Evolutionary conservation across 2,113 vertebrate species (phyloP), one percentile per base, ranked within the genome.

Genomic region (Cavia porcellus): DNA sequence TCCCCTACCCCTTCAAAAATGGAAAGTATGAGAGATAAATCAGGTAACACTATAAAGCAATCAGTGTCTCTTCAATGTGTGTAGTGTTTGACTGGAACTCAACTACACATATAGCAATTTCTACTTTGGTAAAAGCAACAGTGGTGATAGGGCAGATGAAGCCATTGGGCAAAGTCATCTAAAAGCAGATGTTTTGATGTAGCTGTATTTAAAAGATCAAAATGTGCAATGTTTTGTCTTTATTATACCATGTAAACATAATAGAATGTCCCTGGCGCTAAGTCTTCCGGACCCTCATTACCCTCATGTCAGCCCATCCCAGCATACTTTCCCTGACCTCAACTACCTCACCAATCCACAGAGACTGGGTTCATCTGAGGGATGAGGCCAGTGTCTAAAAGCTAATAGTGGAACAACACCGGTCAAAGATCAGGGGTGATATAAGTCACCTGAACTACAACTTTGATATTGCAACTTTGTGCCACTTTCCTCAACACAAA

Each of bases 91-190:
- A 4, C 15, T 22, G 15, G 24, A 59, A 17, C 14, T 83, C 42
- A 81, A 81, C 11, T 25, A 38, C 14, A 77, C 62, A 89, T 50
- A 42, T 28, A 84, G 30, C 12, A 57, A 19, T 25, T 14, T 45
- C 13, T n/a, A 35, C 28, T n/a, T 28, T 81, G 38, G 50, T 7
- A 2, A 38, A 50, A 86, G 32, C 35, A 81, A 17, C 32, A 19
- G 24, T 2, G 0, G 9, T 62, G n/a, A 25, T 17, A 45, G 0
- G 17, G 42, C 1, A 77, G 20, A 52, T 30, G 22, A 90, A 2
- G 80, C 35, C 19, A 57, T 3, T 28, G n/a, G 35, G 12, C 3
- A 81, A n/a, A 77, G 13, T 22, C 24, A 77, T 3, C 38, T 35
- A 19, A 70, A 62, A 81, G 25, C 38, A 90, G 61, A 57, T 14